Evolutionary conservation across 2,888 invertebrate species (phyloP), one percentile per base, ranked within the genome.

Genomic region (Alloscopus bannaensis): DNA sequence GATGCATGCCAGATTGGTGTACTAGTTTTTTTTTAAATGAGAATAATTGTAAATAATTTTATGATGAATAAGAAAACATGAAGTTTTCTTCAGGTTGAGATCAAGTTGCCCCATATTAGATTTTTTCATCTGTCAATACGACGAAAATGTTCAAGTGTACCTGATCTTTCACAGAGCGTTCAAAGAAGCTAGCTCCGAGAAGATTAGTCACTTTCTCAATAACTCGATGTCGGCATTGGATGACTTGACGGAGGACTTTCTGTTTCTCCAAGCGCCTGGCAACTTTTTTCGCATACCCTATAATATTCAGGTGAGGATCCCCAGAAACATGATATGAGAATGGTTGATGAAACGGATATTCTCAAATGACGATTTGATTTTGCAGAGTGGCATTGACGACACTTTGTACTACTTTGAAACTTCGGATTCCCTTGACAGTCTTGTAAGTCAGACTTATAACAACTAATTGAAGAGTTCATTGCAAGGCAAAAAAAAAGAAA

Each of bases 361-460:
- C n/a, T n/a, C n/a, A n/a, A n/a, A n/a, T n/a, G n/a, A n/a, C n/a
- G n/a, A n/a, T n/a, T n/a, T n/a, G n/a, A n/a, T n/a, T n/a, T 47
- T 50, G 22, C 64, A 83, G 83, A 79, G 72, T 70, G 71, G 65
- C 0, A 75, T 83, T 28, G 83, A 83, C 71, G 83, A 83, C 47
- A 68, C 79, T 3, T 70, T 83, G 13, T 83, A 83, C 62, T 69
- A 78, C 0, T 82, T 83, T 57, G 83, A 83, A 81, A 81, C 83
- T 1, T 82, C 83, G 8, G 82, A 82, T 55, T 69, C 73, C 0
- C 47, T 79, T 20, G 31, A 62, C 50, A 60, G 0, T 11, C 22
- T 69, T 13, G 66, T 59, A 40, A 45, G 62, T 66, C 18, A 50
- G 22, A n/a, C 29, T 13, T 29, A 28, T 13, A 36, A 36, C 36